Percentiles rank a stretch among this genome's conserved stretches.
These are phyloP conservation scores for Propithecus coquereli DNA, from an alignment of 2,113 vertebrate genomes.

Conservation along the genomic window DNA sequence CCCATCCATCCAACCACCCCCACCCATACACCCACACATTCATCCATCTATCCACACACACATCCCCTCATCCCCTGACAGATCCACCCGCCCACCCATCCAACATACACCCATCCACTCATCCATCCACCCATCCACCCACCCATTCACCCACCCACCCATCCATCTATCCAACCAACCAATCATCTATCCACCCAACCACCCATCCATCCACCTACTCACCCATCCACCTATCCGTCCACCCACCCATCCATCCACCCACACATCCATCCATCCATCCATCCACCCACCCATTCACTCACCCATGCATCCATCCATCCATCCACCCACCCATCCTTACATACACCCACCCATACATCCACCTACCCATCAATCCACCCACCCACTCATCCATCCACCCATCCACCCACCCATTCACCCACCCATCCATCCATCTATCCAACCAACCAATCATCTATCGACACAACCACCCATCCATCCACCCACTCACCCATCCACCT, in stretches of 20 bases:
- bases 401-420: accelerated
- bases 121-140: accelerated
- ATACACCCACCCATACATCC: accelerated
- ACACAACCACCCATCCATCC: accelerated
- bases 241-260: neutral
- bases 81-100: neutral
- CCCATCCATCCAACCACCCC: neutral
- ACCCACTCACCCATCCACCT: accelerated
- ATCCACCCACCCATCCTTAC: accelerated
- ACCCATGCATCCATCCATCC: accelerated
- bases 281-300: neutral
- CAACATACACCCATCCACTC: neutral
- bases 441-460: too few relatives aligned
- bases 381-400: accelerated
- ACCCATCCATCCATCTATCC: accelerated
- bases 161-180: accelerated
- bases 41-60: accelerated
- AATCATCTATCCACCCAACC: accelerated
- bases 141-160: accelerated
- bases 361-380: too few relatives aligned
- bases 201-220: neutral
- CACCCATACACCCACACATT: neutral
- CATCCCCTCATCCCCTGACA: accelerated
- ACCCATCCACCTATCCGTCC: too few relatives aligned
- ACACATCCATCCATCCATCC: accelerated